phyloP scores from a whole-genome alignment of 2,797 vertebrate species.

The Garrulus glandarius region DNA sequence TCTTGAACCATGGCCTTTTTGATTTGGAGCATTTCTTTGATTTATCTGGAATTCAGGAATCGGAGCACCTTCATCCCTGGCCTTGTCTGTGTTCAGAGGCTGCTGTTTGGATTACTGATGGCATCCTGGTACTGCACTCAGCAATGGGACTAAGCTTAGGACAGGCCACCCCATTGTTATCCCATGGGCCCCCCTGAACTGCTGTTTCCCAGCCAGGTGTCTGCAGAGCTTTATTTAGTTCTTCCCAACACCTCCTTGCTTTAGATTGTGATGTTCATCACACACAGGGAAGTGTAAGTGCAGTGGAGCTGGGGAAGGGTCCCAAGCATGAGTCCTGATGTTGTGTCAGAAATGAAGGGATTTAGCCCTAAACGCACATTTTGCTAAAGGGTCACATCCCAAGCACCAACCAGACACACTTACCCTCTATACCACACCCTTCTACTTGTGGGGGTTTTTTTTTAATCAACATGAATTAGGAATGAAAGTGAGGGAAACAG shows the following conservation, averaged over 20 bases:
- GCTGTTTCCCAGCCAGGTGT: not conserved
- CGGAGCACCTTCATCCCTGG: not conserved
- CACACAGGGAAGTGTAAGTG: not conserved
- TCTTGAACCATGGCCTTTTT: not conserved
- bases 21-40: not conserved
- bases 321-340: not conserved
- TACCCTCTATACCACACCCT: not conserved
- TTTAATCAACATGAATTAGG: not conserved
- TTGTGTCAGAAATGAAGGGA: not conserved
- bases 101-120: rapidly evolving
- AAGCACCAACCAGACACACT: not conserved
- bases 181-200: too few species aligned
- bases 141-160: not conserved
- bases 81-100: not conserved
- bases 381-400: not conserved
- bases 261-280: not conserved
- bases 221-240: not conserved
- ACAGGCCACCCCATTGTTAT: rapidly evolving
- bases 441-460: rapidly evolving
- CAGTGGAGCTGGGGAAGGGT: not conserved
- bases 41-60: not conserved
- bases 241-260: not conserved
- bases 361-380: not conserved
- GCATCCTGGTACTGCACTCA: not conserved
- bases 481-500: not conserved